Conservation (phyloP, 2,113 vertebrate genomes). For the Silurus asotus region DNA sequence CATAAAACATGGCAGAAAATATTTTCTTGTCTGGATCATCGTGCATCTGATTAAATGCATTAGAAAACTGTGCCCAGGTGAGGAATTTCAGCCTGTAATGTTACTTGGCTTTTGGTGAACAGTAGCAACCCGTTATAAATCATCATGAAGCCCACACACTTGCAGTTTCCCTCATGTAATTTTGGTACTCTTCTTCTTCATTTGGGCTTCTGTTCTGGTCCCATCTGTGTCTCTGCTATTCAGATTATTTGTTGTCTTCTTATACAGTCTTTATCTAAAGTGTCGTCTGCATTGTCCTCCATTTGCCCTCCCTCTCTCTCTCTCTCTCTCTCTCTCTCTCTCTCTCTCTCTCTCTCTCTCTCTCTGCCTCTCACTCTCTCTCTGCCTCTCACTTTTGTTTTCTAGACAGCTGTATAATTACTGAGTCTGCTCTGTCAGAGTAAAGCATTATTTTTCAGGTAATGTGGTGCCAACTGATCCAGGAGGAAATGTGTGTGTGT, state of each 20-base stretch:
- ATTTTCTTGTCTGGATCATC: background rate
- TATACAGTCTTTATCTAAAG: conserved; percentile 14
- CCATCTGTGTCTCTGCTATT: background rate
- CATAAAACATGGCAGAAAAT: conserved; percentile 4
- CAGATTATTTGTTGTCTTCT: conserved; percentile 3
- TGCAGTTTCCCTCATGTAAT: background rate
- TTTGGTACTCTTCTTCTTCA: background rate
- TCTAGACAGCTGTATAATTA: conserved; percentile 53
- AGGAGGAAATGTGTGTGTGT: conserved; percentile 2
- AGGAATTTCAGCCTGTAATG: background rate
- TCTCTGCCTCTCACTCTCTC: conserved; percentile 3
- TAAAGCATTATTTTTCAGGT: conserved; percentile 49
- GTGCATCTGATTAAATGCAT: background rate
- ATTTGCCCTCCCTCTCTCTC: background rate
- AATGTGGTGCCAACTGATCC: conserved; percentile 43
- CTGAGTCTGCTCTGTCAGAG: conserved; percentile 41
- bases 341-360: background rate
- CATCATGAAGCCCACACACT: background rate
- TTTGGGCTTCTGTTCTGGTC: background rate
- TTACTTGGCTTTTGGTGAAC: background rate
- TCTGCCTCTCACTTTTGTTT: conserved; percentile 23
- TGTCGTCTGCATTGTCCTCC: conserved; percentile 19
- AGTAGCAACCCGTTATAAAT: background rate
- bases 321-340: background rate
- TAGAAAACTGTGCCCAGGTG: background rate